Evolutionary conservation across 2,113 vertebrate genomes (phyloP), one percentile per base, ranked within the genome.

Genomic region (Corvus hawaiiensis): DNA sequence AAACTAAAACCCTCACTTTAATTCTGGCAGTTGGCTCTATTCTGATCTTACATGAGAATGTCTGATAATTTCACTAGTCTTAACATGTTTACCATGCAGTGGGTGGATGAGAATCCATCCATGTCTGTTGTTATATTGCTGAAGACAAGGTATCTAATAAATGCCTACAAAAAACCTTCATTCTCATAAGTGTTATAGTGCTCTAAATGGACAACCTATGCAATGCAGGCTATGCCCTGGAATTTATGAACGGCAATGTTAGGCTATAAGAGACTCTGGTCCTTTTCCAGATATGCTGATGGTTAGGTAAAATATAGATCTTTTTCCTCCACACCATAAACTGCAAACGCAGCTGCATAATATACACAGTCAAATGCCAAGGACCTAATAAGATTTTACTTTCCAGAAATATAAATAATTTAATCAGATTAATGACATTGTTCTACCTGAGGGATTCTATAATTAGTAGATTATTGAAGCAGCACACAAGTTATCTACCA

Each of bases 381-480:
- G 72, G 83, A 94, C 79, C 92, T 98, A 98, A 97, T 98, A 97
- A 98, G 96, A 97, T 97, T 97, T 97, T 96, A 84, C 81, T 98
- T 97, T 96, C 88, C 84, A 92, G 92, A 90, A 96, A 97, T 95
- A 98, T 98, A 98, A 98, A 98, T 98, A 98, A 98, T 98, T 98
- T 98, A 98, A 97, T 98, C 97, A 98, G 96, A 98, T 98, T 98
- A 98, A 98, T 98, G 97, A 97, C 94, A 97, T 97, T 97, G 96
- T 97, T 98, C 96, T 98, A 98, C 97, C 97, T 98, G 96, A 98
- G 97, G 97, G 96, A 97, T 97, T 98, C 92, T 96, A 81, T 98
- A 98, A 98, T 98, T 98, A 98, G 96, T 95, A 97, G 97, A 96
- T 98, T 98, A 98, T 95, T 97, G 96, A 97, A 98, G 93, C 96